phyloP scores from a whole-genome alignment of 2,888 invertebrate genomes.

The Deilephila elpenor region DNA sequence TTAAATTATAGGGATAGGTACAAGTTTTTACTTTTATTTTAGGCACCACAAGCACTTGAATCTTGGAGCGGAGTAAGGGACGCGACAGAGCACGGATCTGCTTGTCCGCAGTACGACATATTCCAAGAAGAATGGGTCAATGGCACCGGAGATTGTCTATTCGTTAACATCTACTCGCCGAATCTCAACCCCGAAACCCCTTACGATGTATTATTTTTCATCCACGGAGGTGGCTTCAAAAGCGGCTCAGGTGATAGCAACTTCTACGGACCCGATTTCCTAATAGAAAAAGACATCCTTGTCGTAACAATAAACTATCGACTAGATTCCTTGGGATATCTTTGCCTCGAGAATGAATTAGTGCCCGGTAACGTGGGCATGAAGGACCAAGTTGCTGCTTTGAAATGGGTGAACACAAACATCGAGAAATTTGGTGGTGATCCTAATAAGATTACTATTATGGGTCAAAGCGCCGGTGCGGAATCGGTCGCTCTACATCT shows the following conservation, averaged over 20 bases:
- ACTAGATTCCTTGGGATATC: conserved; percentile 79
- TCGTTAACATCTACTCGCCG: conserved; percentile 60
- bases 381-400: conserved; percentile 65
- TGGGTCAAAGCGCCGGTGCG: conserved; percentile 47
- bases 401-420: conserved; percentile 59
- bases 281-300: conserved; percentile 78
- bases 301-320: conserved; percentile 84
- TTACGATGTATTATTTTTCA: conserved; percentile 58
- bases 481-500: conserved; percentile 36
- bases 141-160: conserved; percentile 62
- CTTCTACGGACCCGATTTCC: conserved; percentile 80
- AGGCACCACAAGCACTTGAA: conserved; percentile 57
- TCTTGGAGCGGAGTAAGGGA: conserved; percentile 61
- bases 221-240: conserved; percentile 57
- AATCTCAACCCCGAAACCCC: conserved; percentile 40
- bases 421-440: conserved; percentile 59
- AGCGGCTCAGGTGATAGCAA: conserved; percentile 65
- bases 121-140: conserved; percentile 39
- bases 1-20: not conserved
- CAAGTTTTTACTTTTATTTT: conserved; percentile 37
- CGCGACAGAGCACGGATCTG: conserved; percentile 57
- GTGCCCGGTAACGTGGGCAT: conserved; percentile 86
- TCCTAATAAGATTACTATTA: conserved; percentile 53
- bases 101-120: conserved; percentile 59
- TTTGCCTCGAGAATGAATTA: conserved; percentile 77